Evolutionary conservation across 2,113 vertebrate species (phyloP), one percentile per base, ranked within the genome.

Genomic region (Chaetodon trifascialis): DNA sequence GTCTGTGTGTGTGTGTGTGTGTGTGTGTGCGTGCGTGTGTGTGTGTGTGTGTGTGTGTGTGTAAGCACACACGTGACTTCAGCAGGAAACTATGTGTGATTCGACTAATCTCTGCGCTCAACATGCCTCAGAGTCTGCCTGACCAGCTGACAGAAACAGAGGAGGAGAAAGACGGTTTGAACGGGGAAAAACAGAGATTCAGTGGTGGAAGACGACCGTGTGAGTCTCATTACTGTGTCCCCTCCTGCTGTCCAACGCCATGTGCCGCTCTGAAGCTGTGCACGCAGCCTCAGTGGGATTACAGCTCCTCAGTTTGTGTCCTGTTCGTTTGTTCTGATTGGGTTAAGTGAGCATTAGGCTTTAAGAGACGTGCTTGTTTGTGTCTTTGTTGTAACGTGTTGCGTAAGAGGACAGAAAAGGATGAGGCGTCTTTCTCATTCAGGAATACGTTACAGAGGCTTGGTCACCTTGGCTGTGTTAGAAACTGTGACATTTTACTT

Each of bases 51-150:
- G 64, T 25, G 55, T 44, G 60, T 55, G 30, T 30, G 3, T 30
- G 30, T 30, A 30, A 55, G 47, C 8, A 23, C 42, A 59, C 59
- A 49, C 44, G 83, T 89, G 89, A 91, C 78, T 34, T 79, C 78
- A 86, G 79, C 84, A 75, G 73, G 58, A 83, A 90, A 56, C 60
- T 91, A 80, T 91, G 86, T 72, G 84, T 62, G 52, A 79, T 55
- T 72, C 17, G 0, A 63, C 74, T 73, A 17, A 76, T 89, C 77
- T 75, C 40, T 51, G 40, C 8, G 11, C 74, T 80, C 68, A 42
- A 60, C 74, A 65, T 76, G 76, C 79, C 63, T 74, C 25, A 40
- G 62, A 52, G 15, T 40, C 63, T 85, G 76, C 47, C 49, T 10
- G 23, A 49, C 73, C 46, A 3, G 52, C 72, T 71, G 72, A 60